These are phyloP conservation scores for Phymanthus crucifer DNA, from an alignment of 92 coral and sea anemone species.

Conservation along the genomic window DNA sequence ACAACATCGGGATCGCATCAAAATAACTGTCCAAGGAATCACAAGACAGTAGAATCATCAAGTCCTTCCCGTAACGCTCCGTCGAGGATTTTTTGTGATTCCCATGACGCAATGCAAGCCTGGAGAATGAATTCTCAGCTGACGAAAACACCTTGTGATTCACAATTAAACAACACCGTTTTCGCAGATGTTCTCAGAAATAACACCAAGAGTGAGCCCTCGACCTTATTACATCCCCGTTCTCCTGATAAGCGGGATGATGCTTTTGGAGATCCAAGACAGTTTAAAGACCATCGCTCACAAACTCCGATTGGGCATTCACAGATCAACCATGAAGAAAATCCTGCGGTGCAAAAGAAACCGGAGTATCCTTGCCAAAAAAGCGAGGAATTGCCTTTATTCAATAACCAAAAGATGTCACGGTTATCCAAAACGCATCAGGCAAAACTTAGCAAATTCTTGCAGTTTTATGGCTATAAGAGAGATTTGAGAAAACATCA, in stretches of 20 bases:
- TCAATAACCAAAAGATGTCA: not conserved
- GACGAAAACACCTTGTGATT: not conserved
- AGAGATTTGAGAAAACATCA: not conserved
- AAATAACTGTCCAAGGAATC: not conserved
- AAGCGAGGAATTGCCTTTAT: not conserved
- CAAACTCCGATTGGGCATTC: not conserved
- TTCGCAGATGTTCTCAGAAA: not conserved
- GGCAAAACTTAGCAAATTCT: not conserved
- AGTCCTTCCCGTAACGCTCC: not conserved
- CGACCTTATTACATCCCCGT: not conserved
- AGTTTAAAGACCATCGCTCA: not conserved
- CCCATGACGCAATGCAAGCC: not conserved
- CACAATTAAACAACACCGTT: not conserved
- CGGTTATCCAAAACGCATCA: not conserved
- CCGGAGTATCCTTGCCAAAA: not conserved
- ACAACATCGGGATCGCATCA: not conserved
- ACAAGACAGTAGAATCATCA: not conserved
- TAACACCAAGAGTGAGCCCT: not conserved
- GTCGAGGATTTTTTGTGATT: not conserved
- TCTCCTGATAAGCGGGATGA: not conserved
- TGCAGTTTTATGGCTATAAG: not conserved
- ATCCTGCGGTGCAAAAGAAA: not conserved
- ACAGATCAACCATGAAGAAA: not conserved
- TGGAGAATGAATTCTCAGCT: not conserved
- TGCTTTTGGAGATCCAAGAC: not conserved